These are phyloP conservation scores for Crotalus adamanteus DNA, from an alignment of 2,797 vertebrate genomes.

Conservation along the genomic window DNA sequence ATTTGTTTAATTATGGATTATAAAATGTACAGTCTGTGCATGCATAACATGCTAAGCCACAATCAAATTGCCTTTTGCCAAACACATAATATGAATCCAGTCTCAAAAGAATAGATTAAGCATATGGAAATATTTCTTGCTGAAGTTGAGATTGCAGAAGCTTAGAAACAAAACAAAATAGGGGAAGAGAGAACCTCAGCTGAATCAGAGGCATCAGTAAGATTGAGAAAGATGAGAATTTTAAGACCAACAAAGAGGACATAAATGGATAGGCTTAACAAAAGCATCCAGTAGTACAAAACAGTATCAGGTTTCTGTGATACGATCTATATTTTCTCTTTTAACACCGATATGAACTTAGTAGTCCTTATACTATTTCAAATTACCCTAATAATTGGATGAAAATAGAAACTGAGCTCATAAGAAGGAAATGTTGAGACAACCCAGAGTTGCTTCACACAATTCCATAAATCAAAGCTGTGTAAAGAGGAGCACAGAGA, in stretches of 20 bases:
- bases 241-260: not conserved
- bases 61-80: not conserved
- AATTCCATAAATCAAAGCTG: not conserved
- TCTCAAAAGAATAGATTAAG: not conserved
- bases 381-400: conserved; percentile 14
- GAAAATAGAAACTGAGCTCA: conserved; percentile 59
- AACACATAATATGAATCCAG: not conserved
- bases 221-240: not conserved
- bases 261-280: not conserved
- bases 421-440: conserved; percentile 52
- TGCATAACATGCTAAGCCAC: not conserved
- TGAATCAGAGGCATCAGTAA: not conserved
- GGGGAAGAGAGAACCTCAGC: not conserved
- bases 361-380: not conserved
- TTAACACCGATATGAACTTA: not conserved
- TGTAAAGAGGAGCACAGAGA: not conserved
- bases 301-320: not conserved
- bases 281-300: not conserved
- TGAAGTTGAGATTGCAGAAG: not conserved
- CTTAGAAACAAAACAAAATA: not conserved
- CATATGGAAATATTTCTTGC: not conserved
- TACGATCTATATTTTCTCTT: not conserved
- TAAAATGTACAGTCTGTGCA: not conserved
- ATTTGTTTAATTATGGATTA: not conserved
- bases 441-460: conserved; percentile 51